Base-by-base conservation (phyloP, 2,113 vertebrate genomes). In the Salvelinus alpinus region DNA sequence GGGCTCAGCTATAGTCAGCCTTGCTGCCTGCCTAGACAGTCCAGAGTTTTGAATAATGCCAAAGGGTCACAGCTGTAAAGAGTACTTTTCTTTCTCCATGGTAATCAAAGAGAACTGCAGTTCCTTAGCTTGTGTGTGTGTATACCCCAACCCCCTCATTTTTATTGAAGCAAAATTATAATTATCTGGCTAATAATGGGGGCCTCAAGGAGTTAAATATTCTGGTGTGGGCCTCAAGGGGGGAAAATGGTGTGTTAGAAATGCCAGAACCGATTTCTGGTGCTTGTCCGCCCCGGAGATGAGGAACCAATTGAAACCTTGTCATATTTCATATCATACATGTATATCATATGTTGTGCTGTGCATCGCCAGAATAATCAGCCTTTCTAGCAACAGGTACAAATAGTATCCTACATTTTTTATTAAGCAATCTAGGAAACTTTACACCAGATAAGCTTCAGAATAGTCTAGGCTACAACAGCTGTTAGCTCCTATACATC, bases 401-500 rank as follows among this genome's bases (percentile, higher is more conserved):
- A 66, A 5, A 66, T 29, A 2, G 38, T 44, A 44, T 44, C 25
- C 24, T 27, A 66, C 12, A 14, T 8, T 9, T 22, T 16, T n/a
- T n/a, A 62, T 44, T 44, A 44, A 11, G 38, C 8, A 44, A 44
- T 44, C 38, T 18, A 34, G 31, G 65, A 20, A 34, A 34, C 6
- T 11, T n/a, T 47, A 22, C 20, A 48, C 6, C 44, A 13, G 2
- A 11, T 44, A 44, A 7, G 38, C 38, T 44, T 44, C 38, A 44
- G 11, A 9, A 38, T 34, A 68, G 20, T 20, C 73, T 72, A 5
- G 3, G 51, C 74, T 5, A 77, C 22, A 73, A 90, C 88, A 90
- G 90, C 88, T 88, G 89, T 81, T 85, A n/a, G 4, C 59, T 62
- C n/a, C 59, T 73, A 68, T 71, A 70, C 18, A 11, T 70, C 77